Evolutionary conservation across 2,797 vertebrate species (phyloP).

Genomic region (Rhadinocentrus ornatus): DNA sequence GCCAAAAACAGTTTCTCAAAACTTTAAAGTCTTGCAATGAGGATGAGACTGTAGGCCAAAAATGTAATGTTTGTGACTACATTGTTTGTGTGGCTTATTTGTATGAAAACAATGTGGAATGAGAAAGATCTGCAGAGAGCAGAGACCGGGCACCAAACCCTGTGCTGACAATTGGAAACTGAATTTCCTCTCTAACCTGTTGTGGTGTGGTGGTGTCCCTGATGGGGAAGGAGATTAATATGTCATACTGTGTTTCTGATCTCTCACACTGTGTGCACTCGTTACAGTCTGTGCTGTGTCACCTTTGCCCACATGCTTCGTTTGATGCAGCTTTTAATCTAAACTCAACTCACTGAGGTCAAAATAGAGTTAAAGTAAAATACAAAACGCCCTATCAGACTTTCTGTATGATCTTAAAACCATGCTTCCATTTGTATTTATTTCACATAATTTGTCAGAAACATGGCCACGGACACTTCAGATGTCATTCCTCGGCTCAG

Average conservation of each 20-base stretch:
- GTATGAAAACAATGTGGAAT: too few species aligned
- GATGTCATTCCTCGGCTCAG: too few species aligned
- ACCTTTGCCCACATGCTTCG: slow-evolving; percentile 40
- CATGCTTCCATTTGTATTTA: too few species aligned
- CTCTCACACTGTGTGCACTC: slow-evolving; percentile 53
- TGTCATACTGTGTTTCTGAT: slow-evolving; percentile 69
- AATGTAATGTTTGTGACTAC: neutral
- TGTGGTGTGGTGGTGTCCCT: slow-evolving; percentile 61
- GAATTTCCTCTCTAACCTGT: slow-evolving; percentile 68
- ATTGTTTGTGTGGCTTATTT: too few species aligned
- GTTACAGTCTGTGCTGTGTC: slow-evolving; percentile 42
- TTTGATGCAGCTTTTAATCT: slow-evolving; percentile 40
- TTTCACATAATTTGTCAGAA: too few species aligned
- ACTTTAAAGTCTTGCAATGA: neutral
- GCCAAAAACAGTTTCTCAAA: neutral
- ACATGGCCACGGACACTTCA: too few species aligned
- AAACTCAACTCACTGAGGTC: slow-evolving; percentile 20
- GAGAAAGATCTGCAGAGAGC: slow-evolving; percentile 22
- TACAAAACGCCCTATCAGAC: slow-evolving; percentile 24
- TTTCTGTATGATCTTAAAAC: too few species aligned
- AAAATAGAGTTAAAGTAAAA: slow-evolving; percentile 20
- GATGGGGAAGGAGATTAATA: slow-evolving; percentile 66
- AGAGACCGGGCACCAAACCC: slow-evolving; percentile 20
- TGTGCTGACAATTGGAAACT: slow-evolving; percentile 49
- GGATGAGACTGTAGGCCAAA: neutral